Evolutionary conservation across 2,113 vertebrate genomes (phyloP), one percentile per base, ranked within the genome.

Genomic region (Saccopteryx bilineata): DNA sequence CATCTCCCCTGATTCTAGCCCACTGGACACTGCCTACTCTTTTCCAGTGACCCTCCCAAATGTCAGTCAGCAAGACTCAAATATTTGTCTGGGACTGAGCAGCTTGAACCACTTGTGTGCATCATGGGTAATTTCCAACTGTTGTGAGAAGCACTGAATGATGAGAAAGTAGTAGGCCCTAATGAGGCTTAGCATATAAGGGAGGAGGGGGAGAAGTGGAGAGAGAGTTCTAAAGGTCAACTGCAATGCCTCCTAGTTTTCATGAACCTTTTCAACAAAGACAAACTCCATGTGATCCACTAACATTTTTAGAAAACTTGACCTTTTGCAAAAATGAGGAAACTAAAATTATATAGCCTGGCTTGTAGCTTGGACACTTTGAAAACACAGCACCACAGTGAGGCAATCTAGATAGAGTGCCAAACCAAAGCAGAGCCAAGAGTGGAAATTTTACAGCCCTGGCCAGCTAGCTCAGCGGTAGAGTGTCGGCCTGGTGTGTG

Each of bases 341-440:
- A 97, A 90, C 87, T 93, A 60, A 96, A 95, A 93, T 95, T 81
- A 92, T 9, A 95, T 9, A 95, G 81, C 33, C 33, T 81, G 87
- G 24, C n/a, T 72, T 74, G 5, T 54, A 61, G 19, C 50, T 87
- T 68, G 82, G 84, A 92, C 92, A 72, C 72, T 90, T 78, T 92
- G 92, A 60, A 85, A 89, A 56, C 94, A 95, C 1, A 23, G 88
- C 84, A 68, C 60, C 52, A 23, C 14, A 63, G 69, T 75, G 84
- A 94, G 91, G 88, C 79, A 60, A 69, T 58, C 81, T 50, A 54
- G 91, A 81, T n/a, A 88, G 21, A 14, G 17, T 21, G 94, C 87
- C 94, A 94, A 66, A 15, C 60, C 81, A 96, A 96, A 85, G 72
- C 60, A 68, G 93, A 84, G 72, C 83, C 7, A 9, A 87, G 54